Percentiles rank a stretch among this genome's conserved stretches.
These are phyloP conservation scores for Acropora yongei DNA, from an alignment of 64 coral and sea anemone genomes.

Conservation along the genomic window DNA sequence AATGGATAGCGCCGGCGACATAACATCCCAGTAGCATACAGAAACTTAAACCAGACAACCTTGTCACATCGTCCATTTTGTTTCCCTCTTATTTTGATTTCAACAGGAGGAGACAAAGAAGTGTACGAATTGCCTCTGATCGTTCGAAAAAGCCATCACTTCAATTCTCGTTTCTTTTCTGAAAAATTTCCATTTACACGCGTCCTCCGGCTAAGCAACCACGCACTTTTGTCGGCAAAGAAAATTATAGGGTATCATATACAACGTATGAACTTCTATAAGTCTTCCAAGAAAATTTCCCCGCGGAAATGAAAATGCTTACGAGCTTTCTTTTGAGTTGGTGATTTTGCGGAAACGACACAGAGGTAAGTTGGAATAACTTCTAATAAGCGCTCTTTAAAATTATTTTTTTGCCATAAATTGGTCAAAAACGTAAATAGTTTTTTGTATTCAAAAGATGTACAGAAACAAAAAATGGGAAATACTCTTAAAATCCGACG, in stretches of 20 bases:
- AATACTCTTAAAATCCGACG: too few species aligned
- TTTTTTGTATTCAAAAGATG: too few species aligned
- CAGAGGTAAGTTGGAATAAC: neutral
- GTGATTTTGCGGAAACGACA: neutral
- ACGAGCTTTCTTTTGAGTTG: too few species aligned
- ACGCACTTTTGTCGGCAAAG: conserved; percentile 33
- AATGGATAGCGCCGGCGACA: conserved; percentile 88
- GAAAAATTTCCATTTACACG: conserved; percentile 25
- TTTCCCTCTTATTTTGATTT: neutral
- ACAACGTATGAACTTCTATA: too few species aligned
- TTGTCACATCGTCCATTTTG: conserved; percentile 75
- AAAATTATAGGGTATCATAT: neutral
- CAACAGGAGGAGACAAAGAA: neutral
- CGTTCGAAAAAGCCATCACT: neutral
- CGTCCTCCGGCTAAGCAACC: conserved; percentile 24
- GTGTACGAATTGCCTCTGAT: neutral
- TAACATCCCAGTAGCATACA: conserved; percentile 92
- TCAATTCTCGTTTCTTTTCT: neutral
- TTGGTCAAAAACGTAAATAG: too few species aligned
- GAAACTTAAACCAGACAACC: conserved; percentile 79
- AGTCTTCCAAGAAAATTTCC: conserved; percentile 6
- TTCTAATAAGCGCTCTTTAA: too few species aligned
- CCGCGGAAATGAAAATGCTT: conserved; percentile 18
- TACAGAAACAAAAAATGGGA: too few species aligned
- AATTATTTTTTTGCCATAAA: too few species aligned